Percentiles rank a stretch among this genome's conserved stretches.
Evolutionary conservation across 2,113 vertebrate genomes (phyloP).

Genomic region (Rana temporaria): DNA sequence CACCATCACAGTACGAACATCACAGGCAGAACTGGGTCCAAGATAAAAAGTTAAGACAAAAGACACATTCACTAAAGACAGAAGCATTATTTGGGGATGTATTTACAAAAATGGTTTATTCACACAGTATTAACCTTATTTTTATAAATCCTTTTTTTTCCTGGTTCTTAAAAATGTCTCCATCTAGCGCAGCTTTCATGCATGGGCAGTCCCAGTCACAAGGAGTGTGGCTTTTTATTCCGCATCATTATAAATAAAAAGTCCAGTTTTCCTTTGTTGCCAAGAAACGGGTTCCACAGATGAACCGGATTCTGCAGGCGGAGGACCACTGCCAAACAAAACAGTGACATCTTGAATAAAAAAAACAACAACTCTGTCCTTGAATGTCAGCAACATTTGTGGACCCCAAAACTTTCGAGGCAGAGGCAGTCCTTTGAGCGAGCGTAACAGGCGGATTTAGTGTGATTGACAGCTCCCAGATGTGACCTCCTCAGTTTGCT

Average conservation of each 20-base stretch:
- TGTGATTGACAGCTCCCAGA: not conserved
- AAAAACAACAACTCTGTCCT: not conserved
- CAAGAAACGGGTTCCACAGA: not conserved
- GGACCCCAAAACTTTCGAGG: not conserved
- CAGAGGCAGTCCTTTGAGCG: not conserved
- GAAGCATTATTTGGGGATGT: not conserved
- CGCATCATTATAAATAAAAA: constrained; percentile 17
- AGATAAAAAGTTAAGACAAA: not conserved
- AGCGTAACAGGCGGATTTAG: constrained; percentile 13
- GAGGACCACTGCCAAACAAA: not conserved
- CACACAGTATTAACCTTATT: constrained; percentile 10
- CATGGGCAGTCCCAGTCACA: not conserved
- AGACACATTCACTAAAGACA: too few species aligned
- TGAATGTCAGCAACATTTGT: not conserved
- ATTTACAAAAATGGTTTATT: constrained; percentile 48
- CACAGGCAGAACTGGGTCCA: not conserved
- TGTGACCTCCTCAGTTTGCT: not conserved
- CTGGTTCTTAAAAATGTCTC: constrained; percentile 13
- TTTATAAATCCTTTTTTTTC: not conserved
- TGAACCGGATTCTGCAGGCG: not conserved
- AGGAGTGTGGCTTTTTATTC: not conserved
- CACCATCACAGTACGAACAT: not conserved
- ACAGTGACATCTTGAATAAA: not conserved
- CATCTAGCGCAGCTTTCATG: not conserved
- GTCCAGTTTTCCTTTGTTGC: not conserved